These are phyloP conservation scores for Pipra filicauda DNA, from an alignment of 2,113 vertebrate species.

Conservation along the genomic window DNA sequence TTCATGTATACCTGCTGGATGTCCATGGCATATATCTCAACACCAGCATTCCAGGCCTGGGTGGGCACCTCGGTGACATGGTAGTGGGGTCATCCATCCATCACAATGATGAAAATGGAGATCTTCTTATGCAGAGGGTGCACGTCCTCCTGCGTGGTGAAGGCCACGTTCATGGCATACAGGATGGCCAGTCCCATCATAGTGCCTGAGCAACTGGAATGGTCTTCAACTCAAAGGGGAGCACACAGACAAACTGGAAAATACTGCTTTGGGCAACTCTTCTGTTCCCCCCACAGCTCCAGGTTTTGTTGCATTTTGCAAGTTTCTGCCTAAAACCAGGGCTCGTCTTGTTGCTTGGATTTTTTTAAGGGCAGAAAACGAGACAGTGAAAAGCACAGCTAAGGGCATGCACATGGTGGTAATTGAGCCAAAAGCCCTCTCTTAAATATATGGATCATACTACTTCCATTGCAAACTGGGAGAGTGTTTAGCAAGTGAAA, in stretches of 20 bases:
- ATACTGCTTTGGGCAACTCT: neutral
- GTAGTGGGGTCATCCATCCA: conserved; percentile 85
- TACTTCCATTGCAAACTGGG: neutral
- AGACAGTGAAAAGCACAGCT: neutral
- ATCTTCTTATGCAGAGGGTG: conserved; percentile 73
- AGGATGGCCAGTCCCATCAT: conserved; percentile 90
- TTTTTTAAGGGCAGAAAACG: neutral
- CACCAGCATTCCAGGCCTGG: conserved; percentile 82
- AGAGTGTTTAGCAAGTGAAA: neutral
- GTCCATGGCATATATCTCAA: conserved; percentile 87
- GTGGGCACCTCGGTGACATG: conserved; percentile 85
- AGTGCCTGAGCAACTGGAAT: conserved; percentile 86
- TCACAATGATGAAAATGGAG: conserved; percentile 84
- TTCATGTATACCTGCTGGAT: conserved; percentile 88
- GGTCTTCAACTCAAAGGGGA: neutral
- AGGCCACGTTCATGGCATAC: conserved; percentile 86
- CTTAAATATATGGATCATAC: neutral
- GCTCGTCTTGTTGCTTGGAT: neutral
- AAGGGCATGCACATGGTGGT: rapidly evolving
- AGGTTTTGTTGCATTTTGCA: neutral
- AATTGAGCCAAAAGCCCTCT: neutral
- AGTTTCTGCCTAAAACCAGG: neutral
- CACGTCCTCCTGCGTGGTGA: conserved; percentile 80
- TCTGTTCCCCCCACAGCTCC: neutral
- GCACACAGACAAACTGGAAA: neutral